phyloP scores from a whole-genome alignment of 2,113 vertebrate genomes.

The Penelope pileata region DNA sequence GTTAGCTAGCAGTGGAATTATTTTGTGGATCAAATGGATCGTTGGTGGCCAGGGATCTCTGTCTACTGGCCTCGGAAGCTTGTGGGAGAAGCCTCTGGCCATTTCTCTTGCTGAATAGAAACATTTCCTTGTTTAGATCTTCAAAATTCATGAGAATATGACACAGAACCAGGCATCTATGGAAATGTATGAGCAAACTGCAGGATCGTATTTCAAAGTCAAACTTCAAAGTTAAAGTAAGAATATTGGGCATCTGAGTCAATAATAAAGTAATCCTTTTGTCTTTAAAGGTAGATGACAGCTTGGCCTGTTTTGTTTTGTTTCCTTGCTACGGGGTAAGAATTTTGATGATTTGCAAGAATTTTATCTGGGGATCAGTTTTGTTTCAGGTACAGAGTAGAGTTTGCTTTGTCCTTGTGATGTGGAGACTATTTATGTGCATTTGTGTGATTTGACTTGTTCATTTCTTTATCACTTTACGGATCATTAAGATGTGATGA shows the following conservation, averaged over 20 bases:
- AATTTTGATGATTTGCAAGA: not conserved
- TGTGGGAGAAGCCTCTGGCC: not conserved
- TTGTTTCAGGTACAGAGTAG: not conserved
- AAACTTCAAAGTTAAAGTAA: not conserved
- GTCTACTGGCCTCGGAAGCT: not conserved
- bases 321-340: not conserved
- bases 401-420: not conserved
- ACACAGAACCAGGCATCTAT: not conserved
- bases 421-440: not conserved
- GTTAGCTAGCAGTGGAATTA: not conserved
- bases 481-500: not conserved
- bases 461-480: not conserved
- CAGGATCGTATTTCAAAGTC: not conserved
- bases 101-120: not conserved
- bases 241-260: not conserved
- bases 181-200: not conserved
- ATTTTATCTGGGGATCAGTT: not conserved
- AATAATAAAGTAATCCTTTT: not conserved
- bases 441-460: not conserved
- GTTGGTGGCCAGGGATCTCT: not conserved
- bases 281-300: not conserved
- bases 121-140: not conserved
- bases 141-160: not conserved
- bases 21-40: not conserved
- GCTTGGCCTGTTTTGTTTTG: not conserved